Evolutionary conservation across 2,113 vertebrate genomes (phyloP).

Genomic region (Aviceda subcristata): DNA sequence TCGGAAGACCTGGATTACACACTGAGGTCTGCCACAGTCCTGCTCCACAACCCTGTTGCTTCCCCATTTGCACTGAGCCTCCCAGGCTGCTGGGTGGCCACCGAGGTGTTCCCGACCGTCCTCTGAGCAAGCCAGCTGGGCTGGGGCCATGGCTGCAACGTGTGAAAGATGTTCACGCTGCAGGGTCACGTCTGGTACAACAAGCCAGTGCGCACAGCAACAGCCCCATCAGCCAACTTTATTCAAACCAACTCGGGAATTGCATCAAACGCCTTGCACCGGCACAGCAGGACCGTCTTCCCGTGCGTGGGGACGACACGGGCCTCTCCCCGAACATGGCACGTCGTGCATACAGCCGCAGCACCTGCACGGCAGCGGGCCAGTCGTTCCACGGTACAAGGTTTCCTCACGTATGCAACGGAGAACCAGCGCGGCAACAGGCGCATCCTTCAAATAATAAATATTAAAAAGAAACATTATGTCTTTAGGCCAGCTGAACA

Average conservation of each 20-base stretch:
- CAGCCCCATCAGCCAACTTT: not conserved
- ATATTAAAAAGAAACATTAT: not conserved
- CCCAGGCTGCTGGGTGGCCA: rapidly evolving
- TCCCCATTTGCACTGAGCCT: not conserved
- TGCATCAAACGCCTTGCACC: not conserved
- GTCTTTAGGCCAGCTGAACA: not conserved
- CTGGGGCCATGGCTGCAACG: not conserved
- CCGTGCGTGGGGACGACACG: rapidly evolving
- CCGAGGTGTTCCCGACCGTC: rapidly evolving
- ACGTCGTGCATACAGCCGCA: not conserved
- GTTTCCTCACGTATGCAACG: not conserved
- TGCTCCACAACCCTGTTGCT: not conserved
- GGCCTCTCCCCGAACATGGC: rapidly evolving
- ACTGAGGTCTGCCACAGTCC: not conserved
- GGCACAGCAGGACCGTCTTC: not conserved
- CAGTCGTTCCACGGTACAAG: rapidly evolving
- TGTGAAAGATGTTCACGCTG: rapidly evolving
- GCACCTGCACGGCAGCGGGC: not conserved
- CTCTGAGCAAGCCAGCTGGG: not conserved
- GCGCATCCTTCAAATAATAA: not conserved
- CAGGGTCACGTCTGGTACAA: not conserved
- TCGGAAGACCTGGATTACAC: not conserved
- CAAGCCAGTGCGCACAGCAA: not conserved
- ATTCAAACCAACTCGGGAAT: not conserved
- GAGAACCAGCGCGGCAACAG: not conserved